Percentiles rank a stretch among this genome's conserved stretches.
Evolutionary conservation across 2,113 vertebrate genomes (phyloP).

Genomic region (Odocoileus hemionus): DNA sequence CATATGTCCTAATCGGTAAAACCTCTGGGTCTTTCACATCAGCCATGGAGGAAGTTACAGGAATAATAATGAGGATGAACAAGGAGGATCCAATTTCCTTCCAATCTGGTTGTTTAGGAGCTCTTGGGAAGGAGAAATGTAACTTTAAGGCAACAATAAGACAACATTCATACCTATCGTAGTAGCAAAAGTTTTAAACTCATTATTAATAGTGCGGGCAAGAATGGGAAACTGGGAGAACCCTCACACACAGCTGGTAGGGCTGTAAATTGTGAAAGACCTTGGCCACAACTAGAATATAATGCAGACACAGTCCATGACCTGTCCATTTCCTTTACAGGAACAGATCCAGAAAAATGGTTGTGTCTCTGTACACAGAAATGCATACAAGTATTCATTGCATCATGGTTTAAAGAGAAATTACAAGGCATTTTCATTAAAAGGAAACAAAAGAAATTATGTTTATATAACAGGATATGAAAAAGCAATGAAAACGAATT

Average conservation of each 20-base stretch:
- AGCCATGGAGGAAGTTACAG: neutral
- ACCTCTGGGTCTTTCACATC: neutral
- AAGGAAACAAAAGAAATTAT: neutral
- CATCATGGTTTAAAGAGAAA: neutral
- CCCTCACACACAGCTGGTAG: neutral
- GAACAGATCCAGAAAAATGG: neutral
- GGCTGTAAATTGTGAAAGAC: neutral
- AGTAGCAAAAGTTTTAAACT: neutral
- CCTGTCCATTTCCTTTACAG: neutral
- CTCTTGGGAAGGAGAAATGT: neutral
- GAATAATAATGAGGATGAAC: neutral
- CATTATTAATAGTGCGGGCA: neutral
- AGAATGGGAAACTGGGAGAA: neutral
- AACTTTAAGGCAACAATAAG: neutral
- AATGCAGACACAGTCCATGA: neutral
- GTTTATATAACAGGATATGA: neutral
- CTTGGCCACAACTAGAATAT: neutral
- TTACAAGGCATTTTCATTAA: neutral
- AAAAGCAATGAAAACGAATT: neutral
- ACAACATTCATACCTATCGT: neutral
- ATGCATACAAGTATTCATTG: neutral
- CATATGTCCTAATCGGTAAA: neutral
- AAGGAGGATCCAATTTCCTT: neutral
- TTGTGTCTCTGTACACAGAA: neutral
- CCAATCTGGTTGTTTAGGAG: neutral